Base-by-base conservation (phyloP, 2,113 vertebrate genomes). In the Fulica atra region DNA sequence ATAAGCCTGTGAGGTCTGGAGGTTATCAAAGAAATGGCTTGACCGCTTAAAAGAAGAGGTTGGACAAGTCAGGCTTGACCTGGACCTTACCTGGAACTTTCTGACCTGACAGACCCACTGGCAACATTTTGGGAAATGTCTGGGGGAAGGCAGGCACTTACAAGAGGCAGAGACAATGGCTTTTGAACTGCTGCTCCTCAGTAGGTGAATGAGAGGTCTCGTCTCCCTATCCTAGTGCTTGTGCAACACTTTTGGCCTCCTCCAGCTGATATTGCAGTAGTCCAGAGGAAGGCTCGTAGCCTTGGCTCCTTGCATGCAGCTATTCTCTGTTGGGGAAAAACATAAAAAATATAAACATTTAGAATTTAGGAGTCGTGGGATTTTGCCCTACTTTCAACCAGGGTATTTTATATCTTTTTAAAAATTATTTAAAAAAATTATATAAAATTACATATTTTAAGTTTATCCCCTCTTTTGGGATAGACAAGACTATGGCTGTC, bases 141-240 rank as follows among this genome's bases (percentile, higher is more conserved):
- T 80, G 5, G 36, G 36, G 66, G 44, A 83, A 53, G 36, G 10
- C 6, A 31, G 35, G 8, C 16, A 51, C 2, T 29, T 15, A 17
- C 14, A 17, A 0, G 9, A 10, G 40, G 12, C 29, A 82, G 31
- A n/a, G 35, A 10, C 4, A 23, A 16, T 0, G 0, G 21, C 25
- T 40, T 70, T 44, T 50, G 21, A 89, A 35, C 31, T 29, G 19
- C 25, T 78, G 65, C 28, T 26, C 56, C 35, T 54, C 31, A 28
- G 12, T 26, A 14, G 13, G 24, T 33, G 51, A 66, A 31, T 6
- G 4, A 23, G 13, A 71, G 25, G 31, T 9, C 26, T 51, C 4
- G 4, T 54, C 11, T 53, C 40, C 11, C 21, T 33, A 28, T 44
- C 13, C 19, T 6, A 11, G 9, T 6, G 11, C 12, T 78, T 51